Conservation (phyloP, 1,140 invertebrate genomes). For the Drosophila nigromelanica region DNA sequence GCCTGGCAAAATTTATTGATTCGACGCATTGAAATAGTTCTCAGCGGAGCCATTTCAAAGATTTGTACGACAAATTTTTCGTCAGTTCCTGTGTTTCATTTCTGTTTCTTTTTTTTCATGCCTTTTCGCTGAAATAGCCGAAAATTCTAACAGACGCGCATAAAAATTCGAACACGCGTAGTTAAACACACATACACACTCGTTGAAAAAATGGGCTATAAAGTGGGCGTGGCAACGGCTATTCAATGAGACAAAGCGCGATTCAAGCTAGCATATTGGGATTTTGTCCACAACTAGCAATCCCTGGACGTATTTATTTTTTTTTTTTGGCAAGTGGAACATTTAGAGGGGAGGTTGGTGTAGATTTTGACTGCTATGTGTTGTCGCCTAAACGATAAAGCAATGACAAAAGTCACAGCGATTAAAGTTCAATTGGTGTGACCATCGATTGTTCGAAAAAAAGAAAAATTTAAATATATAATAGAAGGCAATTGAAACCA, state of each 20-base stretch:
- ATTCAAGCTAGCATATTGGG: slow-evolving; percentile 29
- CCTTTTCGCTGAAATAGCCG: slow-evolving; percentile 76
- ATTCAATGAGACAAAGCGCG: slow-evolving; percentile 77
- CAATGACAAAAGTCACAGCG: slow-evolving; percentile 77
- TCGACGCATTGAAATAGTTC: slow-evolving; percentile 83
- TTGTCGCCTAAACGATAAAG: slow-evolving; percentile 77
- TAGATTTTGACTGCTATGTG: slow-evolving; percentile 25
- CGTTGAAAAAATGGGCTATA: slow-evolving; percentile 14
- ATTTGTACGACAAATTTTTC: slow-evolving; percentile 80
- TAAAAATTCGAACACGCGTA: slow-evolving; percentile 70
- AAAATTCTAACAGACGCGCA: slow-evolving; percentile 72
- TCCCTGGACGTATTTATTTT: slow-evolving; percentile 13
- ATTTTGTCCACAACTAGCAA: slow-evolving; percentile 21
- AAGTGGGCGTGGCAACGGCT: slow-evolving; percentile 54
- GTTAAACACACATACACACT: slow-evolving; percentile 54
- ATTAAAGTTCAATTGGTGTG: slow-evolving; percentile 80
- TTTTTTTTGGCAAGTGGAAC: slow-evolving; percentile 53
- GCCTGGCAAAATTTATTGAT: slow-evolving; percentile 74
- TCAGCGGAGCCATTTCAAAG: slow-evolving; percentile 79
- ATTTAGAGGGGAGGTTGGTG: slow-evolving; percentile 1
- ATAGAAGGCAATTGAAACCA: background rate
- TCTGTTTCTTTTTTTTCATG: slow-evolving; percentile 37
- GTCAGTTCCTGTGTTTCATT: slow-evolving; percentile 33
- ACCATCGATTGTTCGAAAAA: slow-evolving; percentile 26
- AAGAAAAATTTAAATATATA: background rate